These are phyloP conservation scores for Bettongia penicillata DNA, from an alignment of 2,113 vertebrate species.

Conservation along the genomic window DNA sequence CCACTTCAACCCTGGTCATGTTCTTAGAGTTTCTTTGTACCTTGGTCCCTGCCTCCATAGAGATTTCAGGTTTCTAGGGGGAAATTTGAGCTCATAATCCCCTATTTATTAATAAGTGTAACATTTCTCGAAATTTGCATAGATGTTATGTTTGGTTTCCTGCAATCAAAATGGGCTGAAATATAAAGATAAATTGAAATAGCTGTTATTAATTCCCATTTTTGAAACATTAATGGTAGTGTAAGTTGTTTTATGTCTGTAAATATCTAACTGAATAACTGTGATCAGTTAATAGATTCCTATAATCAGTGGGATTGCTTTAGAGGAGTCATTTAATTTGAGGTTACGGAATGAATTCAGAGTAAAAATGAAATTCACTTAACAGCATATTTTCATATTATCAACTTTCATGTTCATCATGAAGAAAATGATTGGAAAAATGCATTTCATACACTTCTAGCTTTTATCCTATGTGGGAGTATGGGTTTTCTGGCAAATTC, in stretches of 20 bases:
- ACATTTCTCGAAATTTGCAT: background rate
- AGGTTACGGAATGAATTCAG: conserved; percentile 60
- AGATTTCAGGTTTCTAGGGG: background rate
- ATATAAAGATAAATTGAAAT: conserved; percentile 55
- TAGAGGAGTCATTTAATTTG: conserved; percentile 52
- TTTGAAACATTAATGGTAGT: conserved; percentile 39
- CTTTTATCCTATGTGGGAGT: conserved; percentile 63
- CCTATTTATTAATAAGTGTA: background rate
- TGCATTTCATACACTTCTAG: conserved; percentile 27
- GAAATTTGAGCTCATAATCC: background rate
- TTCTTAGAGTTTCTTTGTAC: background rate
- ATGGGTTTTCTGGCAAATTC: background rate
- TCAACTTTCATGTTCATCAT: conserved; percentile 66
- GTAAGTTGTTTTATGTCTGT: conserved; percentile 62
- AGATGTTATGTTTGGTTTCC: background rate
- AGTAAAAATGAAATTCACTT: conserved; percentile 64
- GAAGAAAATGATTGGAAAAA: conserved; percentile 52
- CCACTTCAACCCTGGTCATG: background rate
- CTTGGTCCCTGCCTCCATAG: background rate
- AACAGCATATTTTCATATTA: conserved; percentile 72
- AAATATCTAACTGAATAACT: conserved; percentile 66
- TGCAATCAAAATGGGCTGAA: conserved; percentile 69
- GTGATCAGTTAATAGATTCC: conserved; percentile 44
- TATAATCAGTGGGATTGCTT: conserved; percentile 61
- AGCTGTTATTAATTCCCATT: conserved; percentile 53